These are phyloP conservation scores for human (Homo sapiens) DNA, from an alignment of 2,113 vertebrate species.

Conservation along the genomic window DNA sequence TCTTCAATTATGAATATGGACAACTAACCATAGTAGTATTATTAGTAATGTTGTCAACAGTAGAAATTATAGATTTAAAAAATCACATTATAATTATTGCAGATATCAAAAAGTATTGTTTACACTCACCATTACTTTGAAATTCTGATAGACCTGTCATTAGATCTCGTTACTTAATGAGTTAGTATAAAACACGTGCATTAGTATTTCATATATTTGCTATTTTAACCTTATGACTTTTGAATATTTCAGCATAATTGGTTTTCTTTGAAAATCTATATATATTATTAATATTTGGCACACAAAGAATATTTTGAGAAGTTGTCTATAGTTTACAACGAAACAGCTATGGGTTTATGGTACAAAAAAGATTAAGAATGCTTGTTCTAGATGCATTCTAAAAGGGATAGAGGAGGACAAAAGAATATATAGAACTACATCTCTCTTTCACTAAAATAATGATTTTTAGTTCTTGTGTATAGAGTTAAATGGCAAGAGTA, in stretches of 20 bases:
- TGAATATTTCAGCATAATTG: not conserved
- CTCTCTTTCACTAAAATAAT: not conserved
- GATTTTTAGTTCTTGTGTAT: not conserved
- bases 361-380: not conserved
- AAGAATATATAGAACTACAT: not conserved
- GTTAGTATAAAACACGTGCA: not conserved
- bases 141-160: not conserved
- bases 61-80: not conserved
- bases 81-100: not conserved
- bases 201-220: not conserved
- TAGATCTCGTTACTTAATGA: slow-evolving; percentile 3
- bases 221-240: slow-evolving; percentile 4
- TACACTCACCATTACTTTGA: not conserved
- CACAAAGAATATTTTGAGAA: not conserved
- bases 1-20: not conserved
- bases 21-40: not conserved
- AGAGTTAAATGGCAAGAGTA: not conserved
- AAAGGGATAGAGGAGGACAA: not conserved
- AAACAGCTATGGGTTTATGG: not conserved
- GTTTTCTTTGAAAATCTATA: not conserved
- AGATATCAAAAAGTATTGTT: not conserved
- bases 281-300: not conserved
- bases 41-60: not conserved
- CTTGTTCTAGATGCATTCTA: not conserved
- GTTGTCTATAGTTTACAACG: not conserved